A percentile compares a stretch with the other conserved stretches of the same genome.
phyloP scores from a whole-genome alignment of 2,797 vertebrate species.

The Danio choprae region DNA sequence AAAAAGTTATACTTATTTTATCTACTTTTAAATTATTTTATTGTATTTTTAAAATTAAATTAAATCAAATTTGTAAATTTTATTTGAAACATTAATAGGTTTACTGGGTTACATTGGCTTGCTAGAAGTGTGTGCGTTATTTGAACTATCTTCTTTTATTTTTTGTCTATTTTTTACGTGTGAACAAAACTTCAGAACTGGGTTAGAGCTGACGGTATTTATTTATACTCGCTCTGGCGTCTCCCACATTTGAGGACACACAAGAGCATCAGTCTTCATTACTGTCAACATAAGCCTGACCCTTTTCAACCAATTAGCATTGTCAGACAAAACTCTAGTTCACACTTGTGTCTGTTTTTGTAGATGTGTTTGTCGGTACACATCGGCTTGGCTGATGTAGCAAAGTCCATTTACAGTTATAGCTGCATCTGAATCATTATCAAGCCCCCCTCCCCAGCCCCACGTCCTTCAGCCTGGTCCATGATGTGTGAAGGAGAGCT shows the following conservation, averaged over 20 bases:
- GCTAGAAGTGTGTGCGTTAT: constrained; percentile 1
- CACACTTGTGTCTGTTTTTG: constrained; percentile 53
- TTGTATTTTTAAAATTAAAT: no score
- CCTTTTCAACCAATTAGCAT: constrained; percentile 79
- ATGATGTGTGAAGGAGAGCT: constrained; percentile 58
- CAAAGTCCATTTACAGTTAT: constrained; percentile 43
- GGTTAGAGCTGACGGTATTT: constrained; percentile 55
- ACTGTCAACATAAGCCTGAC: constrained; percentile 76
- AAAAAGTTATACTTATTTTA: no score
- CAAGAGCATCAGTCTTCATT: constrained; percentile 81
- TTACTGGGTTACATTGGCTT: constrained; percentile 42
- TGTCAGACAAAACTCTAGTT: constrained; percentile 58
- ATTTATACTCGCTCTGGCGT: constrained; percentile 46
- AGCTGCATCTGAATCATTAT: constrained; percentile 58
- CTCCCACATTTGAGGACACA: constrained; percentile 71
- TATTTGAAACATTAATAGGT: constrained; percentile 39
- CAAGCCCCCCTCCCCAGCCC: constrained; percentile 29
- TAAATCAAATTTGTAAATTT: no score
- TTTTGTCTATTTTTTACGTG: constrained; percentile 29
- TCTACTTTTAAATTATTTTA: no score
- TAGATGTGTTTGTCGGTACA: not conserved
- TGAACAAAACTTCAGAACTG: constrained; percentile 51
- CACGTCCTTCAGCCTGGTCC: constrained; percentile 57
- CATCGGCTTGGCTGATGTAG: constrained; percentile 26
- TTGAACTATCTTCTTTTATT: not conserved